These are phyloP conservation scores for Heliconius ismenius DNA, from an alignment of 2,888 invertebrate genomes.

Conservation along the genomic window DNA sequence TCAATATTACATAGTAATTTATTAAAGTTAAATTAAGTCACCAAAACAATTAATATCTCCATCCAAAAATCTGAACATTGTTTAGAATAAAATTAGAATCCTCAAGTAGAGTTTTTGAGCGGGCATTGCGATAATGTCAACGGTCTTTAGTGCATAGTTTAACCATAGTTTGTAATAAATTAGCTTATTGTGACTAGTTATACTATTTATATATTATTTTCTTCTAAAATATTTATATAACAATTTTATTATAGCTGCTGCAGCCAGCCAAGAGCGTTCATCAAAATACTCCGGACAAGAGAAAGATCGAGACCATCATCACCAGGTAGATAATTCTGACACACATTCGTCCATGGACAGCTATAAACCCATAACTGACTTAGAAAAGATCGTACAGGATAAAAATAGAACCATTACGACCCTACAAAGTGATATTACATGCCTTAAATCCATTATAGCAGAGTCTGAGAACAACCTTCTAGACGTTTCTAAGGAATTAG, in stretches of 20 bases:
- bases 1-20: no score
- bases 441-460: constrained; percentile 67
- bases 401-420: constrained; percentile 71
- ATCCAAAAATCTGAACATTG: background rate
- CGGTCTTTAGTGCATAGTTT: no score
- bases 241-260: constrained; percentile 56
- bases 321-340: constrained; percentile 74
- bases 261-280: constrained; percentile 55
- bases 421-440: constrained; percentile 68
- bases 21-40: no score
- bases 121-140: no score
- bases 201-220: background rate
- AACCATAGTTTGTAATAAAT: background rate
- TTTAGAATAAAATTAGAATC: no score
- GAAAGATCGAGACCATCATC: constrained; percentile 54
- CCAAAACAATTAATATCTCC: background rate
- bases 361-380: constrained; percentile 70
- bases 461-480: constrained; percentile 72
- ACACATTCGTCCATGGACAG: constrained; percentile 69
- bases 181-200: background rate
- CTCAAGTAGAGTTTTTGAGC: no score
- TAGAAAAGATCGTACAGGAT: constrained; percentile 72
- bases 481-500: constrained; percentile 68
- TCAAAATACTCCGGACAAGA: constrained; percentile 53
- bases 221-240: background rate